Evolutionary conservation across 1,140 invertebrate species (phyloP).

Genomic region (Eueides isabella): DNA sequence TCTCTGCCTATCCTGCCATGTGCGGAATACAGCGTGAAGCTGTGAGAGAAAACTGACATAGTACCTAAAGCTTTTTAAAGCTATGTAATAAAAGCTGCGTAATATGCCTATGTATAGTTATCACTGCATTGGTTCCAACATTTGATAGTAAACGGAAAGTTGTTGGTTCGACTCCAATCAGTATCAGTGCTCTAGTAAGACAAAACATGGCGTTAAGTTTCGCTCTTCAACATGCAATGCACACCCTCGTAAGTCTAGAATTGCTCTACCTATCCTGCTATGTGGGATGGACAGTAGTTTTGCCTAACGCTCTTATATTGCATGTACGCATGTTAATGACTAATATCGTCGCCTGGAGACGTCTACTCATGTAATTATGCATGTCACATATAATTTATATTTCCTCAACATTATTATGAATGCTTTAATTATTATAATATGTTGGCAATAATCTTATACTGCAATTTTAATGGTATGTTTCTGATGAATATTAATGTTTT

Average conservation of each 20-base stretch:
- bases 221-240: background rate
- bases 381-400: conserved; percentile 27
- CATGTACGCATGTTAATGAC: conserved; percentile 21
- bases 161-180: no score
- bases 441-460: background rate
- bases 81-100: no score
- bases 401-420: conserved; percentile 31
- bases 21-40: no score
- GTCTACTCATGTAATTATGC: conserved; percentile 19
- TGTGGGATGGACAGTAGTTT: background rate
- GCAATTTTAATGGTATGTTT: no score
- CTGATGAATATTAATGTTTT: no score
- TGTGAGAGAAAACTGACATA: no score
- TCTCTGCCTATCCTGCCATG: no score
- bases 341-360: conserved; percentile 16
- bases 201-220: background rate
- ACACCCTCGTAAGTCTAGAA: no score
- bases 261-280: background rate
- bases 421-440: conserved; percentile 29
- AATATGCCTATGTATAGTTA: no score
- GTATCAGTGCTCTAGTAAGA: background rate
- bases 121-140: no score
- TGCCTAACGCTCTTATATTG: background rate
- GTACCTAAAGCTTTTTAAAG: no score
- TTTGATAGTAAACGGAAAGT: background rate